Conservation (phyloP, 2,113 vertebrate species). For the Choloepus hoffmanni region DNA sequence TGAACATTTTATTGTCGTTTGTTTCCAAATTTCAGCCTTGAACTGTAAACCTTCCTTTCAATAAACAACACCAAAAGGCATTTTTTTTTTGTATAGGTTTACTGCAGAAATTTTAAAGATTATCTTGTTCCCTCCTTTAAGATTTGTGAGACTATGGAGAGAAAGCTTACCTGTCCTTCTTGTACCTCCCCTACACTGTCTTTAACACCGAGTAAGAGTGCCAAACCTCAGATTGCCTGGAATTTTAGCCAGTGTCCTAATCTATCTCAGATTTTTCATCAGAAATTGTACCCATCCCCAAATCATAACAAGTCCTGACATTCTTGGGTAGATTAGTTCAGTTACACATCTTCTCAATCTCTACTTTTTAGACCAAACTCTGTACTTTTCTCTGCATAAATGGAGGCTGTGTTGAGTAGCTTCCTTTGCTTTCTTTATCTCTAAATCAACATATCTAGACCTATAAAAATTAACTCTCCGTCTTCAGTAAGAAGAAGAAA, state of each 20-base stretch:
- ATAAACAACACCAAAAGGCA: not conserved
- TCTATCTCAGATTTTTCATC: not conserved
- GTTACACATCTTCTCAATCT: not conserved
- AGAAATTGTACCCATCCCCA: not conserved
- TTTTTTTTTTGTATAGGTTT: not conserved
- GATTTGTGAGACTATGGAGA: not conserved
- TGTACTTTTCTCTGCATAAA: not conserved
- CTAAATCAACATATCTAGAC: not conserved
- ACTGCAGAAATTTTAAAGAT: not conserved
- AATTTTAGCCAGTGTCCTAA: not conserved
- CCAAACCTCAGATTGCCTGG: not conserved
- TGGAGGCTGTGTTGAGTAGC: not conserved
- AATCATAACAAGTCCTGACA: not conserved
- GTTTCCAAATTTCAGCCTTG: not conserved
- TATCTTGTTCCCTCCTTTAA: not conserved
- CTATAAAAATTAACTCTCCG: not conserved
- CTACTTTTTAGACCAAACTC: not conserved
- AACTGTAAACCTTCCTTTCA: not conserved
- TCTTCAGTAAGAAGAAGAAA: not conserved
- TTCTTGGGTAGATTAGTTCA: not conserved
- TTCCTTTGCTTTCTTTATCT: not conserved
- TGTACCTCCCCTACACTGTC: not conserved
- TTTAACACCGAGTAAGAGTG: not conserved
- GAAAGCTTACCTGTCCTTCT: not conserved
- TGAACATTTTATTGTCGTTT: not conserved